phyloP scores from a whole-genome alignment of 2,888 invertebrate genomes.

The Trissolcus brochymenae region DNA sequence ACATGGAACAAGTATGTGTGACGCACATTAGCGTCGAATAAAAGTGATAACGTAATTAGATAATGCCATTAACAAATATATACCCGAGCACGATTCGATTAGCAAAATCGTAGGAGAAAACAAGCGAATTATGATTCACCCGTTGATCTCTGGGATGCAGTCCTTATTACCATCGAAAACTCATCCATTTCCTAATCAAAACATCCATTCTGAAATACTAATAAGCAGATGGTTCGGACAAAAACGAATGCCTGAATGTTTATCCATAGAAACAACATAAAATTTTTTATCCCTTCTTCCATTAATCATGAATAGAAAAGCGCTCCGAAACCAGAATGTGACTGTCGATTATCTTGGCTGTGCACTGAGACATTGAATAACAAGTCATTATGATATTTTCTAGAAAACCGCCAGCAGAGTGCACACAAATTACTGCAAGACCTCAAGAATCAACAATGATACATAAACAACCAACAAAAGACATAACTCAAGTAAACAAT shows the following conservation, averaged over 20 bases:
- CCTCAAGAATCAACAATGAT: slow-evolving; percentile 15
- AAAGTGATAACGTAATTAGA: background rate
- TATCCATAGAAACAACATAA: too few species aligned
- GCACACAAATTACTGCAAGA: slow-evolving; percentile 8
- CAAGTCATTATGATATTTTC: slow-evolving; percentile 21
- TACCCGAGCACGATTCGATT: too few species aligned
- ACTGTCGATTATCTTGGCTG: slow-evolving; percentile 4
- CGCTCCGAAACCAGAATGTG: slow-evolving; percentile 5
- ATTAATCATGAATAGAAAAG: background rate
- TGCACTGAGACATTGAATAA: slow-evolving; percentile 19
- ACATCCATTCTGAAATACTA: too few species aligned
- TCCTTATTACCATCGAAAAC: slow-evolving; percentile 3
- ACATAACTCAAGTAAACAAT: slow-evolving; percentile 6
- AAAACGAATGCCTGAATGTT: too few species aligned
- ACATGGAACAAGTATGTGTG: slow-evolving; percentile 2
- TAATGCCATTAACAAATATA: slow-evolving; percentile 6
- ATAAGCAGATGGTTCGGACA: too few species aligned
- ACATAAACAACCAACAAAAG: slow-evolving; percentile 9
- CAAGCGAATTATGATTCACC: too few species aligned
- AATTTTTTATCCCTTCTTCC: background rate
- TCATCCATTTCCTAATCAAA: too few species aligned
- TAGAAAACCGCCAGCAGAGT: slow-evolving; percentile 14
- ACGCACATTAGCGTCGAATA: slow-evolving; percentile 7
- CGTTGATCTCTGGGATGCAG: too few species aligned
- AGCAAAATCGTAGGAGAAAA: too few species aligned